A percentile compares a stretch with the other conserved stretches of the same genome.
These are phyloP conservation scores for Pheucticus melanocephalus DNA, from an alignment of 2,113 vertebrate species.

Conservation along the genomic window DNA sequence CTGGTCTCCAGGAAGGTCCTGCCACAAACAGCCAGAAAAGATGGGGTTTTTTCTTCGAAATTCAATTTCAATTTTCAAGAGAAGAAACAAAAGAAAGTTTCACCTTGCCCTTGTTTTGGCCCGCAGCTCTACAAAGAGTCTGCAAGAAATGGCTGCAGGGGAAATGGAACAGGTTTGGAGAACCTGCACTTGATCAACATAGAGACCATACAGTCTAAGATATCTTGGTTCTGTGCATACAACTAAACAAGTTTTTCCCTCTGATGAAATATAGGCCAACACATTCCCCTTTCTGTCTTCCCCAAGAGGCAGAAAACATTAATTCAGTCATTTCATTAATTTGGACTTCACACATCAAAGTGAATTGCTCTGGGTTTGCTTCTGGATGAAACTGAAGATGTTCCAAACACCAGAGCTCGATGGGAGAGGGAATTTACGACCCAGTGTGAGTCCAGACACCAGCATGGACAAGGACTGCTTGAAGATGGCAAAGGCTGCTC, in stretches of 20 bases:
- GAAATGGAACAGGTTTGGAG: background rate
- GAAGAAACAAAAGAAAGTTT: background rate
- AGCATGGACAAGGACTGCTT: rapidly evolving
- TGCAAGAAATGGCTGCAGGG: background rate
- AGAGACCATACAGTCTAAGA: background rate
- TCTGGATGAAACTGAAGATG: background rate
- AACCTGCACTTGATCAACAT: background rate
- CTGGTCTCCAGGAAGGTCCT: background rate
- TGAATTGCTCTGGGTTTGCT: slow-evolving; percentile 36
- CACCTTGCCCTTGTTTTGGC: background rate
- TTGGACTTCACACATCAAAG: slow-evolving; percentile 63
- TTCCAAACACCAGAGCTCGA: background rate
- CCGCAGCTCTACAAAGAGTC: background rate
- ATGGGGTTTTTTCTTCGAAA: background rate
- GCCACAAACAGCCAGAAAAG: rapidly evolving
- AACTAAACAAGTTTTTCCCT: background rate
- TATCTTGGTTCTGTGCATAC: background rate
- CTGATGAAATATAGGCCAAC: slow-evolving; percentile 49
- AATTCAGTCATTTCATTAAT: slow-evolving; percentile 62
- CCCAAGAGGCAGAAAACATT: slow-evolving; percentile 33
- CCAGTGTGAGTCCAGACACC: background rate
- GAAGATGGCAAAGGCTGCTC: background rate
- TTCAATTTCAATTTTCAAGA: background rate
- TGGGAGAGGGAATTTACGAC: background rate
- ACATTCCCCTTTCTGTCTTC: background rate